phyloP scores from a whole-genome alignment of 1,140 invertebrate species.

The Popillia japonica region DNA sequence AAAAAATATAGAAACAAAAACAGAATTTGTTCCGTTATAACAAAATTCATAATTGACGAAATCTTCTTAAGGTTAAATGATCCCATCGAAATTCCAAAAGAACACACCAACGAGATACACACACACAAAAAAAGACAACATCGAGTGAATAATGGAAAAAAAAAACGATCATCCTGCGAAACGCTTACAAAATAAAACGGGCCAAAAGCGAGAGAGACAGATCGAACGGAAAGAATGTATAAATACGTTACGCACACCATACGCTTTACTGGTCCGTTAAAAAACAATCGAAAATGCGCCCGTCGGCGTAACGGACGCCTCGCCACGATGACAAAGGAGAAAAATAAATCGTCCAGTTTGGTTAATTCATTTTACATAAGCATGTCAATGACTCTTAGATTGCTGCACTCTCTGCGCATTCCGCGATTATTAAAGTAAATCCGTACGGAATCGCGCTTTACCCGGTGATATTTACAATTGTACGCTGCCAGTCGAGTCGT shows the following conservation, averaged over 20 bases:
- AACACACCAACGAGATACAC: no score
- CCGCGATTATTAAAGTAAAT: conserved; percentile 5
- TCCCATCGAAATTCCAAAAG: no score
- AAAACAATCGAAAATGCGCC: neutral
- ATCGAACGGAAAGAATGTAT: neutral
- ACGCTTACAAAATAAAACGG: no score
- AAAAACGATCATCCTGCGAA: no score
- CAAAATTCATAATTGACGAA: no score
- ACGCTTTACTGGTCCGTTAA: neutral
- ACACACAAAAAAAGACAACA: no score
- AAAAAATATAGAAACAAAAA: no score
- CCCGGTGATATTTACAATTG: conserved; percentile 19
- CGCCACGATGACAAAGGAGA: neutral
- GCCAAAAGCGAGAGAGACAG: no score
- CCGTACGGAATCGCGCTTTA: neutral
- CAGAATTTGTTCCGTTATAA: no score
- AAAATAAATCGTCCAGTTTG: conserved; percentile 16
- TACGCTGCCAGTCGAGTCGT: neutral
- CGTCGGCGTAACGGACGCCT: conserved; percentile 1
- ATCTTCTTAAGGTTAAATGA: no score
- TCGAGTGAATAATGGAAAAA: no score
- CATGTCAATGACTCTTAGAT: conserved; percentile 23
- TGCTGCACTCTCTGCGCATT: conserved; percentile 12
- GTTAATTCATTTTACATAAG: conserved; percentile 26
- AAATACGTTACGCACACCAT: conserved; percentile 7